These are phyloP conservation scores for Protaetia brevitarsis DNA, from an alignment of 1,140 invertebrate genomes.

Conservation along the genomic window DNA sequence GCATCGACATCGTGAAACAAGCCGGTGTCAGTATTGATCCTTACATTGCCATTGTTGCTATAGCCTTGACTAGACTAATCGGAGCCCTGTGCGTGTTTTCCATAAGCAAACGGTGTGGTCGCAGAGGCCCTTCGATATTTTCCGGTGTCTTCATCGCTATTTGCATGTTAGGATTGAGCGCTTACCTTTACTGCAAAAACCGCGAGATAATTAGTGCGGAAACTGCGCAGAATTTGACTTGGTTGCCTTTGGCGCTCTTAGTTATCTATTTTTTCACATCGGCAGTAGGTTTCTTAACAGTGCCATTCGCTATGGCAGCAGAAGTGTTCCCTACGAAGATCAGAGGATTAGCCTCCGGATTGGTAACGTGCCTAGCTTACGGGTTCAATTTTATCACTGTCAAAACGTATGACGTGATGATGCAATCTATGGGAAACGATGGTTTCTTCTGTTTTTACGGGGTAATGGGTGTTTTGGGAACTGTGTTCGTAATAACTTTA, in stretches of 20 bases:
- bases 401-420: constrained; percentile 66
- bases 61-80: constrained; percentile 55
- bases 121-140: constrained; percentile 55
- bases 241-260: constrained; percentile 54
- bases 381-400: constrained; percentile 70
- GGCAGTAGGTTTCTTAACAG: constrained; percentile 60
- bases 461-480: constrained; percentile 61
- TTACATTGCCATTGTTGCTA: constrained; percentile 57
- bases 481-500: constrained; percentile 63
- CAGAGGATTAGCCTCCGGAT: constrained; percentile 63
- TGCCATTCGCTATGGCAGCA: constrained; percentile 74
- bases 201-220: constrained; percentile 33
- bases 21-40: constrained; percentile 58
- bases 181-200: constrained; percentile 44
- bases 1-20: constrained; percentile 60
- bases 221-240: constrained; percentile 36
- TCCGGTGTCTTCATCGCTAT: constrained; percentile 62
- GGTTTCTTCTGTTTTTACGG: constrained; percentile 73
- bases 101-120: constrained; percentile 56
- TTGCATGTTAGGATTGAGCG: constrained; percentile 56
- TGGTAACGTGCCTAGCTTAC: constrained; percentile 65
- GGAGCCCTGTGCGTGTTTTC: constrained; percentile 55
- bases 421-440: constrained; percentile 55
- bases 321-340: constrained; percentile 69
- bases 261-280: constrained; percentile 60